Conservation (phyloP, 2,113 vertebrate species). For the Hassar affinis region DNA sequence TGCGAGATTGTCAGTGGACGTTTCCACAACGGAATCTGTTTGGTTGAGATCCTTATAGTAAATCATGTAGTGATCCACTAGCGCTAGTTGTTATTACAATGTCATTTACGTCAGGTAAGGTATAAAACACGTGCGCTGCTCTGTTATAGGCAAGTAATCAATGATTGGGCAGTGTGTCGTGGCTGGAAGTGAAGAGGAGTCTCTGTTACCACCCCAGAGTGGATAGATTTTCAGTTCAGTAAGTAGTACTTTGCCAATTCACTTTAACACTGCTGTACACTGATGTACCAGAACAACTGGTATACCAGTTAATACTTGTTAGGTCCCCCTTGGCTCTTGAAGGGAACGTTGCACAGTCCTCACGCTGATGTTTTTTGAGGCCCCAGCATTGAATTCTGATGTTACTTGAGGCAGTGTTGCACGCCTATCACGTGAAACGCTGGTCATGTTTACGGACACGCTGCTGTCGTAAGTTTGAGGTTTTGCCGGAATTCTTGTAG, state of each 20-base stretch:
- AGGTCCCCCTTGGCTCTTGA: too few relatives aligned
- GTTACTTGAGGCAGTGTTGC: too few relatives aligned
- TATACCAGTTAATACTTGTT: too few relatives aligned
- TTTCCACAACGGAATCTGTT: neutral
- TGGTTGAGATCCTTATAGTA: neutral
- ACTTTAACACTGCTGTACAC: too few relatives aligned
- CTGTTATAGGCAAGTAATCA: neutral
- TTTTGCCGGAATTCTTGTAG: too few relatives aligned
- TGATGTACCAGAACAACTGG: too few relatives aligned
- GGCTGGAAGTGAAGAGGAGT: neutral
- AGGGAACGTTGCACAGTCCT: too few relatives aligned
- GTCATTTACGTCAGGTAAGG: neutral
- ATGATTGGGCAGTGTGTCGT: neutral
- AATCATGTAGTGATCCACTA: neutral
- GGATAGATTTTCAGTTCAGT: neutral
- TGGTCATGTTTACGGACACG: too few relatives aligned
- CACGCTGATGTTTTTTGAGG: too few relatives aligned
- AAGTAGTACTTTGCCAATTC: neutral
- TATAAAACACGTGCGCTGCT: neutral
- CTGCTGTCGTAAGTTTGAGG: too few relatives aligned
- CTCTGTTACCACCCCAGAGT: neutral
- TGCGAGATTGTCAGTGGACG: neutral
- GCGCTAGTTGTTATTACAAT: neutral
- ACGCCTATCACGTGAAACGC: too few relatives aligned
- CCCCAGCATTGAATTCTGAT: too few relatives aligned